Evolutionary conservation across 2,113 vertebrate genomes (phyloP).

Genomic region (Limanda limanda): DNA sequence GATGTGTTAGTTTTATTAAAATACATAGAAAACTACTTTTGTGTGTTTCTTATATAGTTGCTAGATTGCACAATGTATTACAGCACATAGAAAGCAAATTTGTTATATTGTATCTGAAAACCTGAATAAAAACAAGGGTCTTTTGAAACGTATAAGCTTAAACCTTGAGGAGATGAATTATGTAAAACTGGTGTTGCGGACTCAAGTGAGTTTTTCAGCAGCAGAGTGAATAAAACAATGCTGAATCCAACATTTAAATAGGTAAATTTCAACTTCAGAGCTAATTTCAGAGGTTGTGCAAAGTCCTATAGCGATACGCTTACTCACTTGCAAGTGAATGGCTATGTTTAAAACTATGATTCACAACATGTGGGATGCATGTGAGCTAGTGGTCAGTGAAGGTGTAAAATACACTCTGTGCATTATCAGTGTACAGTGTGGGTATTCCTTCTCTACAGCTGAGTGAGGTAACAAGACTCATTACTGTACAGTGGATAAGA

Average conservation of each 20-base stretch:
- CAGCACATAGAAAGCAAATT: conserved; percentile 80
- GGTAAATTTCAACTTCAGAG: conserved; percentile 61
- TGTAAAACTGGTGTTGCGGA: conserved; percentile 43
- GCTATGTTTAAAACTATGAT: conserved; percentile 56
- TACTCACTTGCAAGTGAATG: conserved; percentile 60
- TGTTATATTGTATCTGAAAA: conserved; percentile 65
- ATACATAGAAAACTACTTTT: conserved; percentile 89
- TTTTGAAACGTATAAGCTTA: conserved; percentile 50
- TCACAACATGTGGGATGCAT: conserved; percentile 60
- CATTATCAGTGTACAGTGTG: conserved; percentile 59
- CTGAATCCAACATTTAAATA: conserved; percentile 56
- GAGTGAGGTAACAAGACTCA: conserved; percentile 63
- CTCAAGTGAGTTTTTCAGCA: conserved; percentile 58
- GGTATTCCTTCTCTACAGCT: conserved; percentile 55
- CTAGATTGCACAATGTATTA: conserved; percentile 82
- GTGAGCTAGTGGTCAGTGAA: conserved; percentile 50
- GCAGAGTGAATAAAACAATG: conserved; percentile 63
- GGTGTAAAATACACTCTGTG: conserved; percentile 53
- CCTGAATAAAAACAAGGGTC: conserved; percentile 59
- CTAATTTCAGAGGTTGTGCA: conserved; percentile 70
- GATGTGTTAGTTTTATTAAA: conserved; percentile 88
- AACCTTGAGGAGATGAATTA: conserved; percentile 44
- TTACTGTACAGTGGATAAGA: conserved; percentile 54
- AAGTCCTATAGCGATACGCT: conserved; percentile 64
- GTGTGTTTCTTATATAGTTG: conserved; percentile 79